Evolutionary conservation across 2,113 vertebrate species (phyloP).

Genomic region (Desmodus rotundus): DNA sequence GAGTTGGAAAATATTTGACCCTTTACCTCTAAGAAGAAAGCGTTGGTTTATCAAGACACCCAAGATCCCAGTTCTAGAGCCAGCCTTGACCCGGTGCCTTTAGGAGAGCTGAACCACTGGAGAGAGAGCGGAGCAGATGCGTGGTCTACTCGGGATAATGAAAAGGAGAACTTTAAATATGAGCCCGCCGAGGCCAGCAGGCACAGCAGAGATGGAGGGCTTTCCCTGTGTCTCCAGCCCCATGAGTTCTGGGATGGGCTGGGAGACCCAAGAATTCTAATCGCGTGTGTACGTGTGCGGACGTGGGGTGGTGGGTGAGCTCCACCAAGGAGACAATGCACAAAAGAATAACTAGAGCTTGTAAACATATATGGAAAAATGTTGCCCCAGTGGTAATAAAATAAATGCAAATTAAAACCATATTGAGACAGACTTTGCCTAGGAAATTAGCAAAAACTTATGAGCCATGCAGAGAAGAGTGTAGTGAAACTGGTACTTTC

Average conservation of each 20-base stretch:
- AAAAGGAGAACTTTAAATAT: background rate
- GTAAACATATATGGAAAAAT: background rate
- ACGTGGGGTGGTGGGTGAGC: no score
- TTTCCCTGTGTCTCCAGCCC: background rate
- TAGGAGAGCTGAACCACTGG: background rate
- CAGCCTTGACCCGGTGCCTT: background rate
- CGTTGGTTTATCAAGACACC: background rate
- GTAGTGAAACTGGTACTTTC: background rate
- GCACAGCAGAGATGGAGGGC: background rate
- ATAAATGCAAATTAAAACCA: slow-evolving; percentile 34
- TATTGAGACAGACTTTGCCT: background rate
- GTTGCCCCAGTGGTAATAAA: background rate
- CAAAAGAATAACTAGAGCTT: background rate
- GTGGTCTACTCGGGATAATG: background rate
- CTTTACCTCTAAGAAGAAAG: background rate
- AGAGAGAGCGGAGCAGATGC: background rate
- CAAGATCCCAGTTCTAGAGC: background rate
- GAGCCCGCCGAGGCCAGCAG: background rate
- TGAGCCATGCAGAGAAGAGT: background rate
- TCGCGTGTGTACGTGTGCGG: background rate
- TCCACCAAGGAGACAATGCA: background rate
- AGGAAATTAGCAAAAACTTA: slow-evolving; percentile 9
- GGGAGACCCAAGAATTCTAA: background rate
- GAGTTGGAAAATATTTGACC: background rate
- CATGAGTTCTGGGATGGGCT: background rate